Evolutionary conservation across 2,797 vertebrate species (phyloP), one percentile per base, ranked within the genome.

Genomic region (Rhinella marina): DNA sequence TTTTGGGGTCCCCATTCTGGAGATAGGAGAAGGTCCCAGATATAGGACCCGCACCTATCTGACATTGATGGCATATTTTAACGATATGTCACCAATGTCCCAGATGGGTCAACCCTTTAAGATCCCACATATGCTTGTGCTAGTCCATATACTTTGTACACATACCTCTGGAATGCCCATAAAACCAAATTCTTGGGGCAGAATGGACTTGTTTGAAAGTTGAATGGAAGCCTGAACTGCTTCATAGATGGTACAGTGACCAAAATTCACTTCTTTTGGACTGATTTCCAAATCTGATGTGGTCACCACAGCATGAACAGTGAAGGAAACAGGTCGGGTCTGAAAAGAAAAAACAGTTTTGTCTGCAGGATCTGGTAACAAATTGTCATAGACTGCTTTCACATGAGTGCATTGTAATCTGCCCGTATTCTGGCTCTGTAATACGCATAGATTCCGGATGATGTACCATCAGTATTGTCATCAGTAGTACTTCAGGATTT

Each of bases 141-240:
- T 10, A 66, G 32, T 72, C 29, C 2, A 72, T 23, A 41, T 21
- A 0, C 41, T 66, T 25, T 66, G 19, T 19, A 59, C 21, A 27
- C 14, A 73, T 93, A 99, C 98, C 97, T 98, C 94, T 70, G 97
- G 97, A 84, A 97, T 90, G 0, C 90, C 90, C 83, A 97, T 52
- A 89, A 99, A 99, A 27, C 98, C 97, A 84, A 97, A 99, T 85
- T 97, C 96, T 87, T 99, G 98, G 10, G 97, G 96, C 87, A 99
- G 92, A 52, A 99, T 94, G 29, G 97, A 97, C 88, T 93, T 93
- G 93, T 98, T 99, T 70, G 90, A 94, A 4, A 99, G 92, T 2
- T 2, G 90, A 84, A 98, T 48, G 0, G 91, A 92, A 68, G 94
- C 93, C 91, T 75, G 93, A 70, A 97, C 90, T 0, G 96, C 95